A percentile compares a stretch with the other conserved stretches of the same genome.
These are phyloP conservation scores for Pheosia gnoma DNA, from an alignment of 2,888 invertebrate species.

Conservation along the genomic window DNA sequence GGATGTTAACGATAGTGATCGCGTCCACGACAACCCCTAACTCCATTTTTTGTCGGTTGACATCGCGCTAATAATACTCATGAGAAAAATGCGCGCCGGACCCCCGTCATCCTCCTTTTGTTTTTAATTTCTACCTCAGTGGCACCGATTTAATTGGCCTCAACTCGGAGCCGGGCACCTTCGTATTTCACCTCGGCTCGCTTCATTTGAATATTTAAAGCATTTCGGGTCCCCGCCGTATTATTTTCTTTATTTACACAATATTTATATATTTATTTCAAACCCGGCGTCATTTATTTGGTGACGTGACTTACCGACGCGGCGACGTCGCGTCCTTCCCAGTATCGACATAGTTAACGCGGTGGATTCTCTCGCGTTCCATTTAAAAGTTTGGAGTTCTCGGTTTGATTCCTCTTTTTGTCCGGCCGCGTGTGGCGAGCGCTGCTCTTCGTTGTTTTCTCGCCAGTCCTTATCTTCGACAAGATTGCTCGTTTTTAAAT, in stretches of 20 bases:
- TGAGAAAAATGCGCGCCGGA: constrained; percentile 82
- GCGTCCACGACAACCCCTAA: constrained; percentile 75
- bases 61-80: constrained; percentile 84
- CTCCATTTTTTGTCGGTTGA: constrained; percentile 81
- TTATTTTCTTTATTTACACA: constrained; percentile 83
- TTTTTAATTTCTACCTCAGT: constrained; percentile 85
- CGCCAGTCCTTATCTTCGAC: constrained; percentile 79
- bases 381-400: constrained; percentile 77
- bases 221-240: constrained; percentile 77
- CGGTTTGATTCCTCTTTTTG: constrained; percentile 73
- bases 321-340: constrained; percentile 82
- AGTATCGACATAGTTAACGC: constrained; percentile 83
- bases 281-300: constrained; percentile 79
- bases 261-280: constrained; percentile 83
- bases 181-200: constrained; percentile 83
- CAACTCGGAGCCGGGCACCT: constrained; percentile 82
- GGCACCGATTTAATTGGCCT: constrained; percentile 84
- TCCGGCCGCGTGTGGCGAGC: constrained; percentile 75
- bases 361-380: constrained; percentile 81
- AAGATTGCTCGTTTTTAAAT: constrained; percentile 84
- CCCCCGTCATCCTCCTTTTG: constrained; percentile 81
- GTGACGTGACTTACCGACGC: constrained; percentile 83
- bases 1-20: constrained; percentile 81
- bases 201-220: constrained; percentile 84
- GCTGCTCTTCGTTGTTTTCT: constrained; percentile 82